Conservation (phyloP, 2,113 vertebrate genomes). For the Guaruba guarouba region DNA sequence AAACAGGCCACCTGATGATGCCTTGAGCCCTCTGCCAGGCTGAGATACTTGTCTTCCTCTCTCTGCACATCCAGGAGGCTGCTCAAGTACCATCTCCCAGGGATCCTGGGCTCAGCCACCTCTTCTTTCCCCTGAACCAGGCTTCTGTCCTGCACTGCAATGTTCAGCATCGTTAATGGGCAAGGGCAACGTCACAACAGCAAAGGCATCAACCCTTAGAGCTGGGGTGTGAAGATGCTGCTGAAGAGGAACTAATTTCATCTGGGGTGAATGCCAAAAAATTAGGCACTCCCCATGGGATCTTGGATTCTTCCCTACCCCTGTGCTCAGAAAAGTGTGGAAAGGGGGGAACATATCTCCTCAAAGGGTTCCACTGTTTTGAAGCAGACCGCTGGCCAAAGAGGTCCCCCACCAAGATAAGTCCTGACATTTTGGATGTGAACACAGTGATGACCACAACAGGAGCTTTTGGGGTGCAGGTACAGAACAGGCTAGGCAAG, state of each 20-base stretch:
- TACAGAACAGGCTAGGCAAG: neutral
- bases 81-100: neutral
- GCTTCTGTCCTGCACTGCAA: neutral
- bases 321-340: neutral
- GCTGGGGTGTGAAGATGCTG: neutral
- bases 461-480: neutral
- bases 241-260: neutral
- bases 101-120: neutral
- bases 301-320: neutral
- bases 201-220: neutral
- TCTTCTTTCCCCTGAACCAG: neutral
- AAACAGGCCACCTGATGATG: accelerated
- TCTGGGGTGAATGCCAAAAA: neutral
- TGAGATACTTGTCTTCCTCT: neutral
- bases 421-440: neutral
- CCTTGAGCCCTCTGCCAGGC: neutral
- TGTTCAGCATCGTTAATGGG: neutral
- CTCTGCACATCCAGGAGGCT: neutral
- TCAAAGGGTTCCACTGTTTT: neutral
- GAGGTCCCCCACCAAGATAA: neutral
- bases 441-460: accelerated
- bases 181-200: neutral
- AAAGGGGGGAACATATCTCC: neutral
- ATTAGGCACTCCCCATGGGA: accelerated
- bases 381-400: neutral